Evolutionary conservation across 2,113 vertebrate species (phyloP), one percentile per base, ranked within the genome.

Genomic region (Andinoacara biseriatus): DNA sequence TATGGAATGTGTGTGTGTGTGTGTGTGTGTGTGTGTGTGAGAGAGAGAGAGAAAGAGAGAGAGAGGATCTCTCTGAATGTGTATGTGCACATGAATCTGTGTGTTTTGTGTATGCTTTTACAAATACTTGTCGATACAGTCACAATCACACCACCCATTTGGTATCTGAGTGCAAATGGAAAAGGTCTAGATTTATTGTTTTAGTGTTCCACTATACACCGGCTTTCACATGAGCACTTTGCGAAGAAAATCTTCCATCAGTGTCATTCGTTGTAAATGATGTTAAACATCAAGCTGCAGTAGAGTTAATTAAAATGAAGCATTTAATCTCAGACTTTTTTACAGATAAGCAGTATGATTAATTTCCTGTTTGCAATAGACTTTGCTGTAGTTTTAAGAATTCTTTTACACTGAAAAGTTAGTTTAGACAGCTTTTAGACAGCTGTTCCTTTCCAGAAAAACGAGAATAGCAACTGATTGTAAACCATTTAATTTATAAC

Each of bases 1-100:
- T 88, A 80, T 72, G 91, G 91, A 95, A 94, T 94, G 18, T 54
- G 38, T 57, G 26, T 52, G 29, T 24, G 14, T n/a, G 33, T 29
- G n/a, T 22, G 26, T 65, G 49, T 13, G 56, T 20, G 54, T 81
- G 22, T 38, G n/a, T 58, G n/a, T 38, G 18, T 43, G 31, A 31
- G 29, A 31, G 29, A 31, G 29, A 31, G 29, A 31, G 29, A 3
- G 33, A 33, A 5, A 33, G 33, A 33, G 33, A 33, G 33, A 33
- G 33, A 33, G 7, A 33, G 33, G 33, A 52, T 31, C 22, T 67
- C 58, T 67, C 5, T n/a, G 10, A 15, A 10, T 17, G 33, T 35
- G 35, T 80, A 3, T 82, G 33, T 78, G 24, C 54, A 31, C 3
- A 4, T 63, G 11, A n/a, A 7, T 76, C 38, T 63, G 2, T 76